Conservation (phyloP, 2,888 invertebrate genomes). For the Ectemnius continuus region DNA sequence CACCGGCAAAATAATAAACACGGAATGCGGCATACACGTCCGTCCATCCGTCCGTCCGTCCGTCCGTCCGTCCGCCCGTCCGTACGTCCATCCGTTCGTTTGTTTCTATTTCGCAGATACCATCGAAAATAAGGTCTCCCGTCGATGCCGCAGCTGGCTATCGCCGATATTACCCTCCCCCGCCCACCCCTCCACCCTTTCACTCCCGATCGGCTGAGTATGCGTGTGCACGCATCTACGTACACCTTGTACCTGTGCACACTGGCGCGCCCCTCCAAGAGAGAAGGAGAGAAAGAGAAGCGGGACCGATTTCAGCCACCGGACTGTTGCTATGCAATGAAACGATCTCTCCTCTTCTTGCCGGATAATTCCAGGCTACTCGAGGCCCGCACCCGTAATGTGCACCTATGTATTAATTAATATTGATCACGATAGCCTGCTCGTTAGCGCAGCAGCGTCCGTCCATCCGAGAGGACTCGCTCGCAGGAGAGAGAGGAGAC, state of each 20-base stretch:
- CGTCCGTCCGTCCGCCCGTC: constrained; percentile 56
- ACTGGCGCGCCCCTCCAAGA: too few relatives aligned
- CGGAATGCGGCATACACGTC: constrained; percentile 65
- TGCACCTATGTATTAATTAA: too few relatives aligned
- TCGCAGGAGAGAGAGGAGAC: not conserved
- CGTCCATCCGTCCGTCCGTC: constrained; percentile 43
- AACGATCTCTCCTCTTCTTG: too few relatives aligned
- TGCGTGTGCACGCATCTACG: not conserved
- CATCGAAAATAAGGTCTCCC: constrained; percentile 57
- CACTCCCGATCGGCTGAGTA: constrained; percentile 12
- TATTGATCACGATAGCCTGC: too few relatives aligned
- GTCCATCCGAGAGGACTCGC: too few relatives aligned
- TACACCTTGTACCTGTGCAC: constrained; percentile 1
- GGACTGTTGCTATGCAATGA: too few relatives aligned
- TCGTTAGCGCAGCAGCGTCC: too few relatives aligned
- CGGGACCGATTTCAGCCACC: too few relatives aligned
- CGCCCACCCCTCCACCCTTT: constrained; percentile 11
- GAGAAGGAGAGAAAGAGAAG: too few relatives aligned
- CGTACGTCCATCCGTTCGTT: constrained; percentile 49
- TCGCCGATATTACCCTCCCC: constrained; percentile 39
- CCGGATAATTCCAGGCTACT: too few relatives aligned
- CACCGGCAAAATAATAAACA: constrained; percentile 75
- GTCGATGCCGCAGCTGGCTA: constrained; percentile 51
- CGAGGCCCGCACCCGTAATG: too few relatives aligned
- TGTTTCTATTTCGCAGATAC: constrained; percentile 65